Evolutionary conservation across 2,888 invertebrate genomes (phyloP).

Genomic region (Trachelus troglodyta): DNA sequence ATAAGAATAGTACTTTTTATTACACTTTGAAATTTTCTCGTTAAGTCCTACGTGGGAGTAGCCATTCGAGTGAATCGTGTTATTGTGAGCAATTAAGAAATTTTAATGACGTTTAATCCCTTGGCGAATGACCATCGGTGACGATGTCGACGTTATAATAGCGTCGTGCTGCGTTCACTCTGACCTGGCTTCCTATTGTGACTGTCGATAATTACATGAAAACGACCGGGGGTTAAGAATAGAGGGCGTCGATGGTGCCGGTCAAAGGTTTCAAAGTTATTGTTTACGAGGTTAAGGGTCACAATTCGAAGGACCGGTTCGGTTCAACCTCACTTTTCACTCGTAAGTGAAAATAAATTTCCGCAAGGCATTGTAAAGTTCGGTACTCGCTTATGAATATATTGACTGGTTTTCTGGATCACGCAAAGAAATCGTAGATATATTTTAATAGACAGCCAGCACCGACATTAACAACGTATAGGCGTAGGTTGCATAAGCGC

Average conservation of each 20-base stretch:
- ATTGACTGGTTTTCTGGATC: neutral
- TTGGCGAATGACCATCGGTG: neutral
- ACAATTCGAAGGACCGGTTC: neutral
- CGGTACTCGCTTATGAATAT: neutral
- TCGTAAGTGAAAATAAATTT: no score
- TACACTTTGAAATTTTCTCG: neutral
- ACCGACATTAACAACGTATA: neutral
- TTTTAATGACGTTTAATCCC: neutral
- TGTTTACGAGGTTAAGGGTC: neutral
- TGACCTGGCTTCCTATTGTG: neutral
- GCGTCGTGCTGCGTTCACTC: neutral
- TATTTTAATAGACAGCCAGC: neutral
- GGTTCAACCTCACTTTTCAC: neutral
- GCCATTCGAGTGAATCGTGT: neutral
- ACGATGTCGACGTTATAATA: neutral
- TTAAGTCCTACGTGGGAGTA: neutral
- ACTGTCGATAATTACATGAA: neutral
- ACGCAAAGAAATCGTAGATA: neutral
- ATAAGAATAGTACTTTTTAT: neutral
- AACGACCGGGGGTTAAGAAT: neutral
- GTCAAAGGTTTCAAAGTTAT: neutral
- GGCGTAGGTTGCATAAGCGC: slow-evolving; percentile 50
- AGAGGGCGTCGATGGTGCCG: neutral
- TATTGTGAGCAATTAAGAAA: neutral
- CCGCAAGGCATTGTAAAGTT: neutral